Evolutionary conservation across 1,140 invertebrate genomes (phyloP).

Genomic region (Drosophila kohkoa): DNA sequence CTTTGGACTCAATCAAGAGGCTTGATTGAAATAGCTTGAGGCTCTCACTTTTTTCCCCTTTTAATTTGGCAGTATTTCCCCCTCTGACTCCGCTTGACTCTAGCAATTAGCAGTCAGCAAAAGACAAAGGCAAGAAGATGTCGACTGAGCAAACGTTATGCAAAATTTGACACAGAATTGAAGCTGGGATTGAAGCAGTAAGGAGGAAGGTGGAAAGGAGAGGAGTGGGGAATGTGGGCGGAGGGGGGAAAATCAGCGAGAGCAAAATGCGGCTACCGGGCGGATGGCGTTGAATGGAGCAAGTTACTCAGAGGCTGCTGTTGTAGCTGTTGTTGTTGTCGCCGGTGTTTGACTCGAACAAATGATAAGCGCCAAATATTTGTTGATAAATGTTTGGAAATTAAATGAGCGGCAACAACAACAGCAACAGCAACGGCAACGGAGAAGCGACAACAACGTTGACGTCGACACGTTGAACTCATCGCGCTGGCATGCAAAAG

Average conservation of each 20-base stretch:
- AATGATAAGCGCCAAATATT: constrained; percentile 80
- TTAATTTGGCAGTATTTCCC: constrained; percentile 1
- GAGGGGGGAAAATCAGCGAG: not conserved
- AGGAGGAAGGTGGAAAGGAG: not conserved
- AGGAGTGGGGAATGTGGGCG: not conserved
- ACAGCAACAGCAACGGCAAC: constrained; percentile 11
- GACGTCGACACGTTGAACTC: constrained; percentile 65
- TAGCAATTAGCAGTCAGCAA: constrained; percentile 21
- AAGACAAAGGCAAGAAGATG: constrained; percentile 5
- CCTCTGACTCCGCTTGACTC: no score
- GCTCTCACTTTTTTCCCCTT: not conserved
- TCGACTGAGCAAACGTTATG: constrained; percentile 35
- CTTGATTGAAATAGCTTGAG: not conserved
- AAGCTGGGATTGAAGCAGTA: not conserved
- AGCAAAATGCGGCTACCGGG: constrained; percentile 10
- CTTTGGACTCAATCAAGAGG: no score
- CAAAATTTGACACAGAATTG: constrained; percentile 51
- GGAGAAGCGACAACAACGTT: constrained; percentile 7
- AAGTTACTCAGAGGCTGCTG: not conserved
- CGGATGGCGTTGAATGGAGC: not conserved
- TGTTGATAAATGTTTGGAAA: constrained; percentile 81
- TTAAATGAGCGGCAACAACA: constrained; percentile 71
- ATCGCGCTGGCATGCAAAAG: constrained; percentile 78
- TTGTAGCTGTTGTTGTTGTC: not conserved
- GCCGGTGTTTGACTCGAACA: constrained; percentile 56